Percentiles rank a stretch among this genome's conserved stretches.
phyloP scores from a whole-genome alignment of 2,888 invertebrate species.

The Metopia argyrocephala region DNA sequence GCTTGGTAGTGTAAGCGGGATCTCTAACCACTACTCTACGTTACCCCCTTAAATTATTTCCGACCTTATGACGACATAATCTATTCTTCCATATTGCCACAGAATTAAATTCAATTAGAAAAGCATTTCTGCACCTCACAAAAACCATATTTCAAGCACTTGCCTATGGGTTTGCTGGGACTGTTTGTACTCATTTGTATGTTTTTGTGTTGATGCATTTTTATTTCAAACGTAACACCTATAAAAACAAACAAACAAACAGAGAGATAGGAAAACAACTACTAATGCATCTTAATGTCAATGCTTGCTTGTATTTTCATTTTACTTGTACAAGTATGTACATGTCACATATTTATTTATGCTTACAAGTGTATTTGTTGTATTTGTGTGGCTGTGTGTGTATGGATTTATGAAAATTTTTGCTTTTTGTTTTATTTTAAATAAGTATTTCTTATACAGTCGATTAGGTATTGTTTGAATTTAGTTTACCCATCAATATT shows the following conservation, averaged over 20 bases:
- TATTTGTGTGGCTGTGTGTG: not conserved
- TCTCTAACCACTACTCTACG: too few species aligned
- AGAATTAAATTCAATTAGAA: too few species aligned
- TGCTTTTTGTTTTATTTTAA: not conserved
- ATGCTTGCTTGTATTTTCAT: not conserved
- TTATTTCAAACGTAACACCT: conserved; percentile 36
- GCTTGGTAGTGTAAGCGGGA: too few species aligned
- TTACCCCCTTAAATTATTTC: too few species aligned
- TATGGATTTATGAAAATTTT: conserved; percentile 9
- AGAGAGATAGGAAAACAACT: too few species aligned
- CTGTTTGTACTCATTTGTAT: not conserved
- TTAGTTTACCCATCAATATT: too few species aligned
- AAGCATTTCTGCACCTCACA: too few species aligned
- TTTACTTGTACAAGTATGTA: not conserved
- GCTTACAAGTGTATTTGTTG: not conserved
- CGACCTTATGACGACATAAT: too few species aligned
- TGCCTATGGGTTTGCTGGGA: too few species aligned
- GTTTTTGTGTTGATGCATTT: not conserved
- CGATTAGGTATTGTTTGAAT: too few species aligned
- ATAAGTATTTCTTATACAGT: not conserved
- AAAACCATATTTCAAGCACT: too few species aligned
- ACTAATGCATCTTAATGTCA: conserved; percentile 39
- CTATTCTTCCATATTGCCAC: too few species aligned
- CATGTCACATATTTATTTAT: not conserved
- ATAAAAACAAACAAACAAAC: conserved; percentile 18